Conservation (phyloP, 1,140 invertebrate genomes). For the Drosophila persimilis region DNA sequence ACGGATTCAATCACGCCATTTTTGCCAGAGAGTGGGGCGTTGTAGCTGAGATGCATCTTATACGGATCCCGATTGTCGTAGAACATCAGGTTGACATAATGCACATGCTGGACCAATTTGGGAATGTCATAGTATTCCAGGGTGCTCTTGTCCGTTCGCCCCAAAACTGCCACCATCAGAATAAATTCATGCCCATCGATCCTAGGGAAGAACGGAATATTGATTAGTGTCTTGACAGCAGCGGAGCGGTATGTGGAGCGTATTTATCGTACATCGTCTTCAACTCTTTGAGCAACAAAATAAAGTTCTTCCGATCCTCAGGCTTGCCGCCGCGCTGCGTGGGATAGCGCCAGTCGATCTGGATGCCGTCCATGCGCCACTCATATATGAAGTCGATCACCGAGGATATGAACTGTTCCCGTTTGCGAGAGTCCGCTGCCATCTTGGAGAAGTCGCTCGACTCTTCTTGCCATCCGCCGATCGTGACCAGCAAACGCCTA, state of each 20-base stretch:
- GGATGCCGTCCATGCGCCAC: slow-evolving; percentile 86
- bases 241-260: not conserved
- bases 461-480: slow-evolving; percentile 88
- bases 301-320: slow-evolving; percentile 83
- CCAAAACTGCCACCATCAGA: slow-evolving; percentile 86
- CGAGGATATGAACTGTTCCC: slow-evolving; percentile 83
- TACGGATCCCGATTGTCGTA: slow-evolving; percentile 88
- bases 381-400: slow-evolving; percentile 83
- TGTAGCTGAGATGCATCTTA: slow-evolving; percentile 84
- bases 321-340: slow-evolving; percentile 80
- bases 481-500: slow-evolving; percentile 82
- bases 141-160: slow-evolving; percentile 81
- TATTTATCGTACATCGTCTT: slow-evolving; percentile 66
- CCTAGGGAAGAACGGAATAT: slow-evolving; percentile 35
- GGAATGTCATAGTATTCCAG: slow-evolving; percentile 85
- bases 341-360: slow-evolving; percentile 87
- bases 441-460: slow-evolving; percentile 85
- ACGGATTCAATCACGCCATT: slow-evolving; percentile 80
- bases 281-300: slow-evolving; percentile 80
- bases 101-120: slow-evolving; percentile 83
- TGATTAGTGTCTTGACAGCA: no score
- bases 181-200: slow-evolving; percentile 80
- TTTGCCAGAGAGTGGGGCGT: slow-evolving; percentile 84
- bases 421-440: slow-evolving; percentile 61
- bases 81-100: slow-evolving; percentile 87